Percentiles rank a stretch among this genome's conserved stretches.
These are phyloP conservation scores for Megalops cyprinoides DNA, from an alignment of 2,797 vertebrate species.

Conservation along the genomic window DNA sequence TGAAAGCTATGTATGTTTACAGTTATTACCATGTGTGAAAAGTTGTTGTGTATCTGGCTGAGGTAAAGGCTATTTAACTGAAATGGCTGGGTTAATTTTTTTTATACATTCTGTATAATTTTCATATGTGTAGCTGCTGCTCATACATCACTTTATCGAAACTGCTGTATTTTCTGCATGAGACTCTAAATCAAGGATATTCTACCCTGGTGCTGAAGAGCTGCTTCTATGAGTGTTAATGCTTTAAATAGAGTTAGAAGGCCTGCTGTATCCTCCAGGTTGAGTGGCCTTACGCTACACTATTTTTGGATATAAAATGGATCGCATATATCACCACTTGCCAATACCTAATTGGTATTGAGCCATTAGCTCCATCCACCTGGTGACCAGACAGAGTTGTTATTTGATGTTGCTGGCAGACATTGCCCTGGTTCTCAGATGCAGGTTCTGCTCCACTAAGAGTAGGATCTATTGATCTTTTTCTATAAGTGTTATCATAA, in stretches of 20 bases:
- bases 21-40: background rate
- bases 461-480: constrained; percentile 68
- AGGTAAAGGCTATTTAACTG: background rate
- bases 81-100: no score
- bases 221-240: no score
- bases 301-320: constrained; percentile 27
- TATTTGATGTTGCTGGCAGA: constrained; percentile 60
- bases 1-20: no score
- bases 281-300: constrained; percentile 10
- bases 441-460: constrained; percentile 49
- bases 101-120: no score
- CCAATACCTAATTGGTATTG: constrained; percentile 54
- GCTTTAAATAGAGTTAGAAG: background rate
- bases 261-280: background rate
- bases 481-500: constrained; percentile 79
- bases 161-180: no score
- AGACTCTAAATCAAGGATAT: no score
- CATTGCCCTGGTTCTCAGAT: constrained; percentile 55
- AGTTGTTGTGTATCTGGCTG: background rate
- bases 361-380: constrained; percentile 42
- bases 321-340: constrained; percentile 37
- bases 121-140: no score
- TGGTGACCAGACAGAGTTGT: constrained; percentile 48
- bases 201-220: no score
- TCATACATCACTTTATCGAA: no score